These are phyloP conservation scores for Eulemur coronatus DNA, from an alignment of 2,797 vertebrate genomes.

Conservation along the genomic window DNA sequence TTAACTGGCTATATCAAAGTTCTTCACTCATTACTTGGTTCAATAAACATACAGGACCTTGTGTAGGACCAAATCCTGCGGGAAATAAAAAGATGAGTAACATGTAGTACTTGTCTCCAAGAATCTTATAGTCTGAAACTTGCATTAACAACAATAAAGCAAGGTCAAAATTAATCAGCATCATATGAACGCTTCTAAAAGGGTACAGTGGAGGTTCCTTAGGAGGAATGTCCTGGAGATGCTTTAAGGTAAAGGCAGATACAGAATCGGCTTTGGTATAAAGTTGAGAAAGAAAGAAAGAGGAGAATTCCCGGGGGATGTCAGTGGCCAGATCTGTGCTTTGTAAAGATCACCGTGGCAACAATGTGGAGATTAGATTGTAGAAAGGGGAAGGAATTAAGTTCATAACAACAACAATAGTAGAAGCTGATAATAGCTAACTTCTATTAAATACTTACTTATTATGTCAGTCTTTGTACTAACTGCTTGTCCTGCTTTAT, in stretches of 20 bases:
- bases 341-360: neutral
- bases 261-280: neutral
- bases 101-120: neutral
- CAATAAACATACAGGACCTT: neutral
- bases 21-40: neutral
- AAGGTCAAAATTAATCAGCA: neutral
- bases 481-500: neutral
- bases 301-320: neutral
- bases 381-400: neutral
- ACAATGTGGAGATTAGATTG: neutral
- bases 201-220: neutral
- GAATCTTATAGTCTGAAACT: neutral
- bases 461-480: neutral
- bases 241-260: neutral
- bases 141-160: neutral
- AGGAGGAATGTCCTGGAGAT: neutral
- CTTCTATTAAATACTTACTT: neutral
- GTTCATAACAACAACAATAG: neutral
- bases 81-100: neutral
- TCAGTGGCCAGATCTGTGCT: neutral
- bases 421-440: neutral
- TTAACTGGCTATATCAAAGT: neutral
- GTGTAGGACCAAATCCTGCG: neutral
- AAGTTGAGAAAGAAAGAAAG: neutral
- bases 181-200: neutral